Evolutionary conservation across 2,797 vertebrate genomes (phyloP), one percentile per base, ranked within the genome.

Genomic region (Parotocinclus haroldoi): DNA sequence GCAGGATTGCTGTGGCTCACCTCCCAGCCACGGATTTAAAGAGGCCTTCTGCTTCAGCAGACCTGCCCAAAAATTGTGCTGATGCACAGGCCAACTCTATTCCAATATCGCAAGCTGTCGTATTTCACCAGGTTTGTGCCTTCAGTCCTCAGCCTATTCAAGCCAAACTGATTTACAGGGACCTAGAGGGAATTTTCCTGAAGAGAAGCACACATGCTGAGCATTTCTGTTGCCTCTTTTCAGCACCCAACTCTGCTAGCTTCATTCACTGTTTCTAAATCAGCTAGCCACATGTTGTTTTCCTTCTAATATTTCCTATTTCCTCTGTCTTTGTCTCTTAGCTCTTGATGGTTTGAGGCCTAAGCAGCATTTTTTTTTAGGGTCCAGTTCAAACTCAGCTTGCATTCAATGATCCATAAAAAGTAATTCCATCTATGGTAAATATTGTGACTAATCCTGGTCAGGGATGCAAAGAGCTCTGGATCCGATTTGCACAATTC

Each of bases 121-220:
- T 81, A 82, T 87, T 88, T 87, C 80, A 79, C 83, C 81, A 80
- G 68, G 81, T 82, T 80, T 84, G 80, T 78, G 81, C 84, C 80
- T 80, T 81, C 27, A 85, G 84, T 88, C 83, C 82, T 86, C 76
- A 77, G 72, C 78, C 81, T 74, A 80, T 66, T 70, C 78, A 84
- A 88, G 85, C 89, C 85, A 91, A 91, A 91, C 88, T 64, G 85
- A 90, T 90, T 89, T 77, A 75, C 74, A 71, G 79, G 63, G 80
- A 81, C 82, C 86, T 82, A 80, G 85, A 81, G 82, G 86, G 79
- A 88, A 87, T 86, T 84, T 80, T 84, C 85, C 86, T 86, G 80
- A 82, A 84, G 79, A 81, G 76, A 79, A 76, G 82, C 81, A 85
- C 78, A 78, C 84, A 85, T 79, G 78, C 81, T 66, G 76, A 72